phyloP scores from a whole-genome alignment of 1,140 invertebrate species.

The Propsilocerus akamusi region DNA sequence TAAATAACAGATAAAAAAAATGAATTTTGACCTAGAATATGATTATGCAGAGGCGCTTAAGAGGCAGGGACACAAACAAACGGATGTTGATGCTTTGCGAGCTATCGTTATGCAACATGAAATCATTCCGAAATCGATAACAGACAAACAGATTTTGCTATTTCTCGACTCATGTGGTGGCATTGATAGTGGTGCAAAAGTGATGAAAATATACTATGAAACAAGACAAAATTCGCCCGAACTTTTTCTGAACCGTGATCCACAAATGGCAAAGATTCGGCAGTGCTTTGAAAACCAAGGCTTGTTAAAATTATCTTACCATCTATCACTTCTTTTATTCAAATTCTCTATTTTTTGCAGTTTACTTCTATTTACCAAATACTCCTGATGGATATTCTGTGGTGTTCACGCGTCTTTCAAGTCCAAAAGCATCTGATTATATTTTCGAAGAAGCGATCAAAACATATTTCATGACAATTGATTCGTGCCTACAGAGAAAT shows the following conservation, averaged over 20 bases:
- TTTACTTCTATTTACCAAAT: constrained; percentile 6
- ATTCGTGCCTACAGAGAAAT: constrained; percentile 27
- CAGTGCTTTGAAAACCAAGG: constrained; percentile 8
- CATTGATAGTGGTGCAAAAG: constrained; percentile 30
- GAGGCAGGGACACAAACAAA: background rate
- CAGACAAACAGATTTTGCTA: constrained; percentile 29
- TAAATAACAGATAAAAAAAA: background rate
- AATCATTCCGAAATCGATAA: constrained; percentile 24
- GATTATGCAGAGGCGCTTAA: constrained; percentile 4
- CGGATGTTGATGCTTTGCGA: constrained; percentile 3
- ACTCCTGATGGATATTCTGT: background rate
- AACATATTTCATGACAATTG: constrained; percentile 10
- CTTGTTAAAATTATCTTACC: background rate
- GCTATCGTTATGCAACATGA: background rate
- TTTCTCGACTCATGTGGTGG: constrained; percentile 39
- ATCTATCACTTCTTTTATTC: background rate
- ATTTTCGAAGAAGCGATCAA: constrained; percentile 7
- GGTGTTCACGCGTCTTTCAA: constrained; percentile 4
- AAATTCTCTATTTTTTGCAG: background rate
- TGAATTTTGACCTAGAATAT: constrained; percentile 5
- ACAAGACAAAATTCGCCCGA: constrained; percentile 32
- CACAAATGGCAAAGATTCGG: constrained; percentile 14
- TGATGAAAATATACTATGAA: constrained; percentile 36
- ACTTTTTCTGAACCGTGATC: constrained; percentile 32
- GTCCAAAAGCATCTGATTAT: constrained; percentile 6